phyloP scores from a whole-genome alignment of 1,140 invertebrate genomes.

The Formica selysi region DNA sequence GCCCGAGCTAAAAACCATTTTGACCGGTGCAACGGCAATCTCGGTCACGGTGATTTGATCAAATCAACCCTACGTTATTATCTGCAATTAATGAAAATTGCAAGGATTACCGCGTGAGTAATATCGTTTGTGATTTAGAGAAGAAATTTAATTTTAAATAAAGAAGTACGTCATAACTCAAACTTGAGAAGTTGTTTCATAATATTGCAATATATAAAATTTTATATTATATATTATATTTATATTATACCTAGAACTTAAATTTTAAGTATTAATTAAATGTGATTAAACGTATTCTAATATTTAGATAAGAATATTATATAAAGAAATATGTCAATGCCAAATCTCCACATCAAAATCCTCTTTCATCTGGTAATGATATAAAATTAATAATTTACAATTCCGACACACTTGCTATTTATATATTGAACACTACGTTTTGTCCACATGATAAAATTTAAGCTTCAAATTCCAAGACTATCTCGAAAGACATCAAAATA shows the following conservation, averaged over 20 bases:
- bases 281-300: background rate
- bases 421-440: too few relatives aligned
- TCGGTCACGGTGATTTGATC: conserved; percentile 71
- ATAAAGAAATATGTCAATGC: background rate
- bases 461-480: too few relatives aligned
- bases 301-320: too few relatives aligned
- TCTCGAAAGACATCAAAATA: too few relatives aligned
- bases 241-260: background rate
- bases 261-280: conserved; percentile 27
- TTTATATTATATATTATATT: conserved; percentile 1
- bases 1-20: conserved; percentile 60
- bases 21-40: conserved; percentile 51
- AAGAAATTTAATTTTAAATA: conserved; percentile 23
- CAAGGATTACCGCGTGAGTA: conserved; percentile 41
- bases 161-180: conserved; percentile 5
- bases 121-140: conserved; percentile 38
- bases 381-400: background rate
- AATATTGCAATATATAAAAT: background rate
- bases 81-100: conserved; percentile 66
- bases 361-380: background rate
- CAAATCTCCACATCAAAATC: background rate
- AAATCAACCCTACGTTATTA: conserved; percentile 64
- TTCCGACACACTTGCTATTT: too few relatives aligned
- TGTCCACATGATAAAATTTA: too few relatives aligned
- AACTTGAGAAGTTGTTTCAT: background rate